Base-by-base conservation (phyloP, 2,797 vertebrate species). In the Cirrhinus molitorella region DNA sequence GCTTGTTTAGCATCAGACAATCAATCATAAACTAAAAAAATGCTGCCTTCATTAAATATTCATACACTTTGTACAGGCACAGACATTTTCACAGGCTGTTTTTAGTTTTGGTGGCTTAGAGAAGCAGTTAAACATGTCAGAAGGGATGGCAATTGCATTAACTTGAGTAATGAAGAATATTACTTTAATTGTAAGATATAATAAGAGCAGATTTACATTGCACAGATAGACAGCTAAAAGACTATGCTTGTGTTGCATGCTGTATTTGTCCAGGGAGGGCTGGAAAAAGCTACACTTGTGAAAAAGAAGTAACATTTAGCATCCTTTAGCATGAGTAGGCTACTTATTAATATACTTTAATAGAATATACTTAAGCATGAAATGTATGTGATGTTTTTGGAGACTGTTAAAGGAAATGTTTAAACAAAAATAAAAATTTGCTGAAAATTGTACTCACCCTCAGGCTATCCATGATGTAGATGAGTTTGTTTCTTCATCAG, bases 91-190 rank as follows among this genome's bases (percentile, higher is more conserved):
- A 43, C 16, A 31, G 10, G 47, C 66, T 28, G 51, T 43, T 25
- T 80, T 70, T 80, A 80, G 78, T 47, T 49, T 63, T 43, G 16
- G 75, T 47, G 61, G 11, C 59, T 34, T 57, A 49, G 59, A 63
- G 75, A 65, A 59, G 61, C 55, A 61, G n/a, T 67, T 67, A 37
- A 34, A 73, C 4, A 73, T 68, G 34, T 40, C 66, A 67, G 34
- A 40, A 28, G 61, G 37, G 61, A 68, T 51, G 16, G 47, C 49
- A 68, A 45, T 70, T 40, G 21, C 10, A 21, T 70, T 70, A 9
- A 59, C 23, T 21, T 17, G n/a, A 28, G 23, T 57, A 23, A 68
- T 55, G 63, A 55, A 67, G 31, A 68, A n/a, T 40, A 40, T 72
- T 25, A 67, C 65, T 67, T 40, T 40, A 53, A 5, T 72, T 21